These are phyloP conservation scores for Danionella cerebrum DNA, from an alignment of 2,113 vertebrate genomes.

Conservation along the genomic window DNA sequence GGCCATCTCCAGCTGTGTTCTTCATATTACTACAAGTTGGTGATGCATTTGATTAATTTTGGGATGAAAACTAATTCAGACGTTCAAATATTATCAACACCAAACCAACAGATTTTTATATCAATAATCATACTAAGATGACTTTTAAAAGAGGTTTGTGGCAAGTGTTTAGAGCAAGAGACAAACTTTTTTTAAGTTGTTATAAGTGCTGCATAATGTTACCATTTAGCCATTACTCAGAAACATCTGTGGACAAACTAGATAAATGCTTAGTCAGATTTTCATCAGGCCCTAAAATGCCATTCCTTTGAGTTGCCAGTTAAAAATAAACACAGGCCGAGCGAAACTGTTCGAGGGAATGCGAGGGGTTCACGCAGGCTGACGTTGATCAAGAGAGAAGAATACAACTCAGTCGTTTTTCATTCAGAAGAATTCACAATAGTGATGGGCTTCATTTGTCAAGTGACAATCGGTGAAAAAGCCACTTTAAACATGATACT, in stretches of 20 bases:
- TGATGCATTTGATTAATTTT: too few species aligned
- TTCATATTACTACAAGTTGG: too few species aligned
- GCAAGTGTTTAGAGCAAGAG: too few species aligned
- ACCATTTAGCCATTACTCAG: conserved; percentile 12
- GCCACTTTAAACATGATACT: conserved; percentile 40
- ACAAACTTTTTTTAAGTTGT: too few species aligned
- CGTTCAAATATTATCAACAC: too few species aligned
- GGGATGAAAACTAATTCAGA: too few species aligned
- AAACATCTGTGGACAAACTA: conserved; percentile 6
- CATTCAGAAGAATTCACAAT: conserved; percentile 24
- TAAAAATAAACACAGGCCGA: background rate
- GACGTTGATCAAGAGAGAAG: conserved; percentile 7
- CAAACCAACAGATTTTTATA: too few species aligned
- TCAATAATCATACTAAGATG: too few species aligned
- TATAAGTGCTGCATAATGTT: too few species aligned
- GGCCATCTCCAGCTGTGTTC: too few species aligned
- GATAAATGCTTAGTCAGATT: background rate
- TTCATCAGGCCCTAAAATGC: background rate
- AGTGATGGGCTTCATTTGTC: conserved; percentile 39
- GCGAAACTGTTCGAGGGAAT: conserved; percentile 2
- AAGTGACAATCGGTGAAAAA: conserved; percentile 42
- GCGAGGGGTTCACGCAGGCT: background rate
- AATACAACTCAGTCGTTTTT: conserved; percentile 25
- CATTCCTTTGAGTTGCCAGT: background rate
- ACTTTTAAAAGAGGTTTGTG: too few species aligned